A percentile compares a stretch with the other conserved stretches of the same genome.
These are phyloP conservation scores for Chromoteleia sp. DNA, from an alignment of 2,888 invertebrate genomes.

Conservation along the genomic window DNA sequence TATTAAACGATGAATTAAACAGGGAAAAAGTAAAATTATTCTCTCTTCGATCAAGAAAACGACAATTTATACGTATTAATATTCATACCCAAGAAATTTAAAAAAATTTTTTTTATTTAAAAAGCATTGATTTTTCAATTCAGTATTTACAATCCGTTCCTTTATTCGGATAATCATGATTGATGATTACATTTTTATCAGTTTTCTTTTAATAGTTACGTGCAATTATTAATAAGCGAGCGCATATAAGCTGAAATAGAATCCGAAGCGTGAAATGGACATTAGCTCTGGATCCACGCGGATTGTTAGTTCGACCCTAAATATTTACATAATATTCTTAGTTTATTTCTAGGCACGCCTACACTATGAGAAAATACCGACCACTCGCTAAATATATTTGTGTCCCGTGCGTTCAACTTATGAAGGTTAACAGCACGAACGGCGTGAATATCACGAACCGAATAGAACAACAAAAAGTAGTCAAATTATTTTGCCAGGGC, in stretches of 20 bases:
- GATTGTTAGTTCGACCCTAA: slow-evolving; percentile 51
- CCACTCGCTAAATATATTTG: slow-evolving; percentile 31
- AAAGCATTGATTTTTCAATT: no score
- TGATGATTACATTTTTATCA: slow-evolving; percentile 34
- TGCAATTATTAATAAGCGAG: slow-evolving; percentile 23
- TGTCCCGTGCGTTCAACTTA: slow-evolving; percentile 55
- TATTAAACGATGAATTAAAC: no score
- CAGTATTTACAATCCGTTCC: neutral
- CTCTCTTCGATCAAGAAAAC: no score
- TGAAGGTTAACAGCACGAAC: slow-evolving; percentile 60
- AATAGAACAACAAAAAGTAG: slow-evolving; percentile 39
- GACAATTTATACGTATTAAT: no score
- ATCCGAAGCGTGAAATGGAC: slow-evolving; percentile 55
- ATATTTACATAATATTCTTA: slow-evolving; percentile 63
- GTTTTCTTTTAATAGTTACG: neutral
- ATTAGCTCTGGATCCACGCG: slow-evolving; percentile 35
- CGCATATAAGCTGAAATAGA: slow-evolving; percentile 18
- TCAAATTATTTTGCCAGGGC: slow-evolving; percentile 45
- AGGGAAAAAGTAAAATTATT: no score
- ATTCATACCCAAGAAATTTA: no score
- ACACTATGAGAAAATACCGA: slow-evolving; percentile 40
- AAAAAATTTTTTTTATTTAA: no score
- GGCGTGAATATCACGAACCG: slow-evolving; percentile 29
- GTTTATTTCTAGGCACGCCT: slow-evolving; percentile 63
- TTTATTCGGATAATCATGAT: slow-evolving; percentile 26